Percentiles rank a stretch among this genome's conserved stretches.
Conservation (phyloP, 2,888 invertebrate genomes). For the Melieria picta region DNA sequence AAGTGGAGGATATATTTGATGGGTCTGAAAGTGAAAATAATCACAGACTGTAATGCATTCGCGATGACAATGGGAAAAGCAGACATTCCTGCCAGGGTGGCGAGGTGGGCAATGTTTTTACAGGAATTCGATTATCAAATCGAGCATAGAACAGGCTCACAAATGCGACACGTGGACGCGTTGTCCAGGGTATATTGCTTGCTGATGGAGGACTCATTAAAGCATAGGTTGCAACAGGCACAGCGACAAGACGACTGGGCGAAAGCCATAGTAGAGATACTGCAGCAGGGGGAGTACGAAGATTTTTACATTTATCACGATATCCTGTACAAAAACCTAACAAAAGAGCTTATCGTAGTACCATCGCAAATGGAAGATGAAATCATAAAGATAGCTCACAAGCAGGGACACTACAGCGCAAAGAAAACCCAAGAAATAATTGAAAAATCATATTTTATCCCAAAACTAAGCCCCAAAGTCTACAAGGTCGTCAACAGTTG, state of each 20-base stretch:
- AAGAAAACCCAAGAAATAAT: constrained; percentile 5
- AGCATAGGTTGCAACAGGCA: constrained; percentile 6
- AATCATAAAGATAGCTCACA: constrained; percentile 1
- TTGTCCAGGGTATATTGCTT: constrained; percentile 15
- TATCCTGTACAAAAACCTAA: constrained; percentile 6
- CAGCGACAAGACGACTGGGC: constrained; percentile 7
- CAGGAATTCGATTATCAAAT: constrained; percentile 12
- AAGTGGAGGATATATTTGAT: constrained; percentile 45
- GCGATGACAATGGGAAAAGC: constrained; percentile 37
- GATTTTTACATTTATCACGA: constrained; percentile 5
- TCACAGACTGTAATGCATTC: constrained; percentile 43
- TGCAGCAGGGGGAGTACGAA: neutral
- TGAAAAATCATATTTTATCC: constrained; percentile 1
- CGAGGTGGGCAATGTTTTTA: constrained; percentile 33
- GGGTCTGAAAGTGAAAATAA: constrained; percentile 37
- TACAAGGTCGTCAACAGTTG: neutral
- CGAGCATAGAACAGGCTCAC: constrained; percentile 8
- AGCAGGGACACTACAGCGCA: no score
- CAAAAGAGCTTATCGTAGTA: constrained; percentile 5
- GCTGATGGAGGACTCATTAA: constrained; percentile 3
- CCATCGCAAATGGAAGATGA: constrained; percentile 8
- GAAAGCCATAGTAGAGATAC: neutral
- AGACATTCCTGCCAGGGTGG: constrained; percentile 38
- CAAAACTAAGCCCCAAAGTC: neutral
- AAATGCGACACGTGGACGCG: constrained; percentile 22